Evolutionary conservation across 1,140 invertebrate genomes (phyloP).

Genomic region (Macrocentrus cingulum): DNA sequence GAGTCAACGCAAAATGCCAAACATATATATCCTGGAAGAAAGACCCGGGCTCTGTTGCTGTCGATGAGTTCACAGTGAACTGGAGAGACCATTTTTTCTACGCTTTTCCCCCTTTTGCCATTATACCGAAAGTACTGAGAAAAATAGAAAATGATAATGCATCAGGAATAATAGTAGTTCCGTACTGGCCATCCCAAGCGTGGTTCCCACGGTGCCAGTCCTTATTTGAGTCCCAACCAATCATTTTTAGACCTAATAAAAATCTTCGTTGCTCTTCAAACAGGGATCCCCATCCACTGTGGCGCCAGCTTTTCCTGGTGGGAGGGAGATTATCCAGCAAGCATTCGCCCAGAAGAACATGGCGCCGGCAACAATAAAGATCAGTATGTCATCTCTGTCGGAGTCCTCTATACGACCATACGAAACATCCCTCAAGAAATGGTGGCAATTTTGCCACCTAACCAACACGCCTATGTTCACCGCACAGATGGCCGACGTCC

Average conservation of each 20-base stretch:
- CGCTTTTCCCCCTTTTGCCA: slow-evolving; percentile 12
- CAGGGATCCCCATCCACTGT: too few relatives aligned
- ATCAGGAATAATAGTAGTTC: slow-evolving; percentile 11
- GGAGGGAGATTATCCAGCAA: slow-evolving; percentile 16
- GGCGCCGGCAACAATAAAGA: background rate
- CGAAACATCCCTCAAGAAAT: slow-evolving; percentile 13
- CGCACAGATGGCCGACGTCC: slow-evolving; percentile 8
- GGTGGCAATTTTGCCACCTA: slow-evolving; percentile 24
- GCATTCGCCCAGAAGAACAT: background rate
- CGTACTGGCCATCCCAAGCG: slow-evolving; percentile 16
- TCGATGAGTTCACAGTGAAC: slow-evolving; percentile 34
- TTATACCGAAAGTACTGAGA: slow-evolving; percentile 12
- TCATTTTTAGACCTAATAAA: slow-evolving; percentile 11
- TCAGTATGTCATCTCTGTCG: slow-evolving; percentile 10
- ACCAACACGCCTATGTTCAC: slow-evolving; percentile 13
- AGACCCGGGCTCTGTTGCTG: slow-evolving; percentile 29
- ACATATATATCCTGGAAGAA: slow-evolving; percentile 35
- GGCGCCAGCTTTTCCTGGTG: slow-evolving; percentile 24
- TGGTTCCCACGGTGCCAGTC: slow-evolving; percentile 13
- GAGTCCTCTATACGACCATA: slow-evolving; percentile 10
- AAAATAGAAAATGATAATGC: slow-evolving; percentile 16
- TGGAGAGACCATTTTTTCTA: slow-evolving; percentile 16
- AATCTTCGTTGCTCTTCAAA: slow-evolving; percentile 15
- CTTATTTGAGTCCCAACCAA: too few relatives aligned
- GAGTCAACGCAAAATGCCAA: slow-evolving; percentile 35